These are phyloP conservation scores for Rhabdophis nuchalis DNA, from an alignment of 2,797 vertebrate genomes.

Conservation along the genomic window DNA sequence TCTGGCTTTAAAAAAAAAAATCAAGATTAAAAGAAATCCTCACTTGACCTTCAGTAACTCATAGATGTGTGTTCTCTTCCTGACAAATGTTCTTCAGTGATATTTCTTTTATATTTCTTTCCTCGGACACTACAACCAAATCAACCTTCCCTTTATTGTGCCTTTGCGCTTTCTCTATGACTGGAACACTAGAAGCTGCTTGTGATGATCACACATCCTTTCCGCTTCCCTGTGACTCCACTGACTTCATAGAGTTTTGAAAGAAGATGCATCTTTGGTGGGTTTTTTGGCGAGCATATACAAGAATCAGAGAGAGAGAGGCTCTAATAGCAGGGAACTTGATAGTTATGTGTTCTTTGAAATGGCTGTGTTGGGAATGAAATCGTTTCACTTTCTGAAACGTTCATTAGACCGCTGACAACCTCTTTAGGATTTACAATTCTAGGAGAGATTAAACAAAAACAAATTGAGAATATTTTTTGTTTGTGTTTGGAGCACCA, in stretches of 20 bases:
- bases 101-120: not conserved
- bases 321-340: not conserved
- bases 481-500: not conserved
- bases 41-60: constrained; percentile 11
- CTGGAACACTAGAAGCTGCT: not conserved
- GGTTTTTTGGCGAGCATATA: not conserved
- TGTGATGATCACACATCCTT: not conserved
- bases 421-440: not conserved
- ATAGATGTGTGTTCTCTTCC: not conserved
- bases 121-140: not conserved
- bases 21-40: not conserved
- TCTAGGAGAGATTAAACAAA: not conserved
- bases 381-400: not conserved
- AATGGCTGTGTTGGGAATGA: not conserved
- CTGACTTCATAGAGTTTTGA: not conserved
- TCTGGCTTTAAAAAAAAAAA: constrained; percentile 7
- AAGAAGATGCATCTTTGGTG: not conserved
- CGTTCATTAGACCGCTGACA: not conserved
- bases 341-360: not conserved
- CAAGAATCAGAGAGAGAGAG: not conserved
- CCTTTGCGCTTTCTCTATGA: not conserved
- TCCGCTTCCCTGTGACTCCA: not conserved
- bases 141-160: not conserved
- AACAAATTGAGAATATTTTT: not conserved
- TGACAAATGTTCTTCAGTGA: not conserved